Evolutionary conservation across 2,888 invertebrate genomes (phyloP), one percentile per base, ranked within the genome.

Genomic region (Lepeophtheirus nordmannii): DNA sequence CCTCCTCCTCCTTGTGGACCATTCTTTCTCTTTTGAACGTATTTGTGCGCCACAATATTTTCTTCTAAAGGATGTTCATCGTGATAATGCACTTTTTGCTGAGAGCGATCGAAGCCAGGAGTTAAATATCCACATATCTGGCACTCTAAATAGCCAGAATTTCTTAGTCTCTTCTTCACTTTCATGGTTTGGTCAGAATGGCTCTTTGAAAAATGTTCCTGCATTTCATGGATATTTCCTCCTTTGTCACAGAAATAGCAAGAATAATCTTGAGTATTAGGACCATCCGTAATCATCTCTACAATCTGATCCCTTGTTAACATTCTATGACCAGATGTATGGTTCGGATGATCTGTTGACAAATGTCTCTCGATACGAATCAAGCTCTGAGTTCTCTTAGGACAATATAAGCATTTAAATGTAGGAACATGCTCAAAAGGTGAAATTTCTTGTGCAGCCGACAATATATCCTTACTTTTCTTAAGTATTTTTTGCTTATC

Each of bases 31-130:
- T 40, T 62, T 17, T 20, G 20, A 30, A 62, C 41, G 20, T 62
- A 62, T 20, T 62, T 62, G 41, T 20, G 20, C 1, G 39, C 38
- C 8, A 20, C 39, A 12, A 62, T 40, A 23, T 40, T 56, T 56
- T 22, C 22, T 56, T 64, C 56, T 17, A 65, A 39, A 10, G 65
- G 65, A 39, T 65, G 65, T n/a, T 65, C 65, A n/a, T 65, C 65
- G 10, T 65, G 58, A 39, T 56, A 65, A 65, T 65, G 65, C 14
- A 22, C 65, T 20, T 58, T 65, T 23, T 65, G 65, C 39, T 58
- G 22, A 30, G 65, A 65, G 14, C 57, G 56, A 11, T 65, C 65
- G 23, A 65, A 65, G 11, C 65, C 65, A 10, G 58, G 58, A 14
- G 58, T 37, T 20, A 65, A 39, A 38, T 65, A 39, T 10, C 65